These are phyloP conservation scores for Platyscapa corneri DNA, from an alignment of 1,140 invertebrate genomes.

Conservation along the genomic window DNA sequence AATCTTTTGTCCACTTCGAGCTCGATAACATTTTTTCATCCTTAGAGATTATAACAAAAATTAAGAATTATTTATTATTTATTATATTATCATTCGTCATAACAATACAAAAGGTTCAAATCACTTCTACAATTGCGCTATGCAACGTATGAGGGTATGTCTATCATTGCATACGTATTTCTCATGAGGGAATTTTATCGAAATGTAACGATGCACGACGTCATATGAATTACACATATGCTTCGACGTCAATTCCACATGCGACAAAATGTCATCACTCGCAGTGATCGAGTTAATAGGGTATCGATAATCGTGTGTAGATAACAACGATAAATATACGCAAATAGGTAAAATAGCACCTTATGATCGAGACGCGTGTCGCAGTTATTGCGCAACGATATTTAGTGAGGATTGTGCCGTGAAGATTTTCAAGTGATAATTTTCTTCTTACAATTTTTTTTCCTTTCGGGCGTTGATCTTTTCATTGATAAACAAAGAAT, in stretches of 20 bases:
- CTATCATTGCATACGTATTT: no score
- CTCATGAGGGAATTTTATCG: slow-evolving; percentile 13
- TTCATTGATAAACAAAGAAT: not conserved
- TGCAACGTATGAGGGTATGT: not conserved
- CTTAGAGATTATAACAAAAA: slow-evolving; percentile 32
- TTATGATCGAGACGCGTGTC: slow-evolving; percentile 21
- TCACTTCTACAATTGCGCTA: slow-evolving; percentile 21
- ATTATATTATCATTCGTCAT: not conserved
- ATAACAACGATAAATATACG: slow-evolving; percentile 44
- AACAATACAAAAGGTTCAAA: slow-evolving; percentile 17
- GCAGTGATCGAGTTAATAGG: slow-evolving; percentile 19
- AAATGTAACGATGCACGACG: slow-evolving; percentile 21
- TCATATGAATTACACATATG: slow-evolving; percentile 39
- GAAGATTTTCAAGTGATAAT: slow-evolving; percentile 38
- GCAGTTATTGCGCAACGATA: not conserved
- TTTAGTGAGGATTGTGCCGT: slow-evolving; percentile 31
- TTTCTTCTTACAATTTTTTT: not conserved
- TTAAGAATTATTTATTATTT: slow-evolving; percentile 5
- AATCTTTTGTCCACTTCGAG: not conserved
- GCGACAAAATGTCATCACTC: slow-evolving; percentile 29
- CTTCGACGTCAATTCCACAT: slow-evolving; percentile 50
- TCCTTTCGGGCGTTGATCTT: not conserved
- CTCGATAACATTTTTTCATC: slow-evolving; percentile 6
- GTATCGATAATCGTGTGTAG: slow-evolving; percentile 22
- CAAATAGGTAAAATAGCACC: slow-evolving; percentile 48